Base-by-base conservation (phyloP, 2,113 vertebrate species). In the Semnopithecus entellus region DNA sequence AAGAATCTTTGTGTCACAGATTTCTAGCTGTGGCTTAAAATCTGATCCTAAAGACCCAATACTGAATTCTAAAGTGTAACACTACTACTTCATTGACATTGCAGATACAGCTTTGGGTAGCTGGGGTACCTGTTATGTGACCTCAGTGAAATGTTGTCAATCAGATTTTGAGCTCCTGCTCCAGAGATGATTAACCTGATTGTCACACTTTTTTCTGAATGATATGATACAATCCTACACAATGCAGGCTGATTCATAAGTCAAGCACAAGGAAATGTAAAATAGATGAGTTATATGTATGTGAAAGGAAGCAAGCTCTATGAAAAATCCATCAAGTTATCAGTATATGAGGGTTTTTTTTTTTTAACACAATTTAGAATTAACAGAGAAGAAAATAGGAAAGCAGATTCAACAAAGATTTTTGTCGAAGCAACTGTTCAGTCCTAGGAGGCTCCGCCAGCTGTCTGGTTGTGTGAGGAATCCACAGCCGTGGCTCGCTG, bases 381-480 rank as follows among this genome's bases (percentile, higher is more conserved):
- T 97, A 95, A 72, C 86, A 87, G 64, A 91, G 75, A 81, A 94
- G 64, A 81, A 68, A 82, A 83, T 52, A 92, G 43, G 82, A 89
- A 83, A 84, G 73, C 91, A 70, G 61, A 94, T 96, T 88, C 94
- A 96, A 81, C 52, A 80, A 73, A 82, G 81, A 96, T 92, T 96
- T 97, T 92, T 91, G 94, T 96, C 64, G 1, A 80, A 94, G 91
- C 95, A 97, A 97, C 96, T 95, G 85, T 97, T 95, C 18, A 9
- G 94, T 88, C 90, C 90, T 96, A 32, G 50, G 93, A 96, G 87
- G 64, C 95, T 97, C 79, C 2, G 30, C 90, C 96, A 97, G 96
- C 96, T 97, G 96, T 90, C 97, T 96, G 92, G 61, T 70, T 87
- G 73, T 76, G 73, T 48, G 82, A 96, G 82, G 94, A 95, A 88